These are phyloP conservation scores for Poicephalus gulielmi DNA, from an alignment of 2,113 vertebrate species.

Conservation along the genomic window DNA sequence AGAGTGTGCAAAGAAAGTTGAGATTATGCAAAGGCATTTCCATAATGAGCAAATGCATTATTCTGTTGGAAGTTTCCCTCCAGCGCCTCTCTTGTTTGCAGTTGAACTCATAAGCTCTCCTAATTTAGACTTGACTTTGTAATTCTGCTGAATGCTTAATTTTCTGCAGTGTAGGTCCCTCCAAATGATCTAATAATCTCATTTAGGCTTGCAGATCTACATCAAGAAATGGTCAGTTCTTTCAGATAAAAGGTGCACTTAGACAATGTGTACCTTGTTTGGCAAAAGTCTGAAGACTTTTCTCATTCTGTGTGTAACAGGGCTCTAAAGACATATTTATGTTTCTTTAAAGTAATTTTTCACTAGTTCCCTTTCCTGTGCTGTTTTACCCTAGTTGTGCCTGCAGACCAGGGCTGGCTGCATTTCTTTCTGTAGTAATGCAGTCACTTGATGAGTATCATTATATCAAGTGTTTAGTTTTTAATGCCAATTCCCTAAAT, in stretches of 20 bases:
- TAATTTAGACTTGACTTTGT: neutral
- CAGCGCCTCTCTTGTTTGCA: slow-evolving; percentile 17
- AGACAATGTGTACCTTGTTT: neutral
- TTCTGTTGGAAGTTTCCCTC: slow-evolving; percentile 45
- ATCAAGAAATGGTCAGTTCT: neutral
- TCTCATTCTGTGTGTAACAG: neutral
- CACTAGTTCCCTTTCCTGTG: neutral
- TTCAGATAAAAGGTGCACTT: neutral
- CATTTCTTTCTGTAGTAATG: neutral
- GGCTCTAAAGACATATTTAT: neutral
- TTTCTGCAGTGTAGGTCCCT: neutral
- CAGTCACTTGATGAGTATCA: neutral
- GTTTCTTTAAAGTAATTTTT: neutral
- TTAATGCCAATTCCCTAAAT: neutral
- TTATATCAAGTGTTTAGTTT: neutral
- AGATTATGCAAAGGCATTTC: slow-evolving; percentile 54
- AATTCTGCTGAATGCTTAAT: neutral
- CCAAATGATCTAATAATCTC: neutral
- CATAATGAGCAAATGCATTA: slow-evolving; percentile 51
- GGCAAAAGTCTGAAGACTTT: neutral
- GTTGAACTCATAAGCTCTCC: neutral
- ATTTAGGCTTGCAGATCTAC: neutral
- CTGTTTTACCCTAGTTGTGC: neutral
- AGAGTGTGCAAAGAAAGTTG: slow-evolving; percentile 40
- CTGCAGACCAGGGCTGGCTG: neutral